Evolutionary conservation across 2,113 vertebrate genomes (phyloP).

Genomic region (Rattus rattus): DNA sequence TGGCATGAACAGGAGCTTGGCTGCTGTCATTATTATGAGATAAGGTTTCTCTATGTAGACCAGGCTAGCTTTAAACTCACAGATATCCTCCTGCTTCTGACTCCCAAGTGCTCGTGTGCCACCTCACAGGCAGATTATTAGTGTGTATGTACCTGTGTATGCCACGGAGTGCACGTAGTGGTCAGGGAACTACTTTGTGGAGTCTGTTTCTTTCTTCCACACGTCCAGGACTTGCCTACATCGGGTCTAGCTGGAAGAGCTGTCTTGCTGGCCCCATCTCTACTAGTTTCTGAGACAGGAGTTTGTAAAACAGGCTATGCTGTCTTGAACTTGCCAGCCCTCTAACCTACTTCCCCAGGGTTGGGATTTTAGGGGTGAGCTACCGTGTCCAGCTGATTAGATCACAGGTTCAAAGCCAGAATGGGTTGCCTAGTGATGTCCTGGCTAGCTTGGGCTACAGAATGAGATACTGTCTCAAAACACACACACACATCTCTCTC

Average conservation of each 20-base stretch:
- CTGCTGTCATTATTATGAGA: neutral
- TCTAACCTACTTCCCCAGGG: neutral
- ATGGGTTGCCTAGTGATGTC: neutral
- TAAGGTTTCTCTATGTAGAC: neutral
- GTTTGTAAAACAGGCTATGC: neutral
- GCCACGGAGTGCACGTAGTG: neutral
- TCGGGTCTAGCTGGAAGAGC: neutral
- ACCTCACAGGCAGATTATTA: too few relatives aligned
- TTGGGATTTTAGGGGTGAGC: neutral
- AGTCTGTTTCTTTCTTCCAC: neutral
- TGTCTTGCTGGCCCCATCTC: neutral
- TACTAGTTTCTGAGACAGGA: neutral
- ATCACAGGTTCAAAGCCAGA: neutral
- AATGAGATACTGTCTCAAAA: neutral
- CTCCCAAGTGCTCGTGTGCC: neutral
- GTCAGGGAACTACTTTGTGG: neutral
- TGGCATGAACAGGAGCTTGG: neutral
- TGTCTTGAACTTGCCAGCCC: neutral
- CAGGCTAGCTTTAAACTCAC: neutral
- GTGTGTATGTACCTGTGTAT: neutral
- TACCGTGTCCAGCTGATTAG: neutral
- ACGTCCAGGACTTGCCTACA: neutral
- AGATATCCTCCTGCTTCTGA: neutral
- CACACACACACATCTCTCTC: too few relatives aligned
- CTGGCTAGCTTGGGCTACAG: neutral